Base-by-base conservation (phyloP, 2,888 invertebrate species). In the Thumatha senex region DNA sequence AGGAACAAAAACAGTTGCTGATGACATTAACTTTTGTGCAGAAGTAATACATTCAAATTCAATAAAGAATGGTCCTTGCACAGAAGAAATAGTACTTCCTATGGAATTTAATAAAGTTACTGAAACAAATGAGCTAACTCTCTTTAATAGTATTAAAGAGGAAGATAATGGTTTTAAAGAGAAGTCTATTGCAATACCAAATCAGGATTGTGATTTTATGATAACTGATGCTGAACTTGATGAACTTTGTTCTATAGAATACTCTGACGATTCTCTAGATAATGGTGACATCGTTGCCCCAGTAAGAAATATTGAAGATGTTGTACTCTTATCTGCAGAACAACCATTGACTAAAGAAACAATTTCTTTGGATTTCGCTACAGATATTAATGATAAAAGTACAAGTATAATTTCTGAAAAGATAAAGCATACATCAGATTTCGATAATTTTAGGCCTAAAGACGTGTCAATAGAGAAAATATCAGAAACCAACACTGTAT, bases 401-500 rank as follows among this genome's bases (percentile, higher is more conserved):
- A 39, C 7, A n/a, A 18, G 7, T 15, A 4, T 9, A 7, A 10
- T 34, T 44, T 29, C 40, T 45, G 53, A 65, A 61, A 59, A 64
- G 48, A 51, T 46, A 60, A 61, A 61, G 48, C 48, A 62, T 51
- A 54, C 48, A 51, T 56, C 51, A 50, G 51, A 24, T 43, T 48
- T 63, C 46, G 51, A 51, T 51, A 52, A 30, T 36, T 40, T 40
- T 61, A 72, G 71, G 73, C 74, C 76, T 77, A 76, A 77, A 63
- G 56, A 54, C 51, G 54, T 57, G 42, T 50, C 67, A 51, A 47
- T 45, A 14, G 58, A 59, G 15, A 51, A 62, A 56, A 54, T 46
- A 43, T 71, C 72, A 40, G 64, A 70, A 24, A 70, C 76, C 40
- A 84, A 80, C 68, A 82, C 84, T 67, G 72, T 66, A 31, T 86